A percentile compares a stretch with the other conserved stretches of the same genome.
phyloP scores from a whole-genome alignment of 1,140 invertebrate species.

The Liolophura sinensis region DNA sequence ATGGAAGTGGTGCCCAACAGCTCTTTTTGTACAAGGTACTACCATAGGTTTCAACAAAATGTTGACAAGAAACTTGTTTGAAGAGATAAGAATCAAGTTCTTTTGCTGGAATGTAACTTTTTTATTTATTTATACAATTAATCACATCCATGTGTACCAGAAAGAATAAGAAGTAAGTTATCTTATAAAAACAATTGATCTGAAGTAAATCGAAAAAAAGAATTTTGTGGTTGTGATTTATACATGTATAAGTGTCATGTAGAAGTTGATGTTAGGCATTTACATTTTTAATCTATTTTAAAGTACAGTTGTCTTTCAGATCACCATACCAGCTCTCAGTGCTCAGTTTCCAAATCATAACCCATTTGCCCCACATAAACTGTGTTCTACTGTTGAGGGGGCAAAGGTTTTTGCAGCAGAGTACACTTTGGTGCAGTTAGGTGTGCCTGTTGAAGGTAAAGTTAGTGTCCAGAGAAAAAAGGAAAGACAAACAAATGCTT shows the following conservation, averaged over 20 bases:
- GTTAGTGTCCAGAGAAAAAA: conserved; percentile 1
- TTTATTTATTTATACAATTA: neutral
- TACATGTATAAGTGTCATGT: conserved; percentile 2
- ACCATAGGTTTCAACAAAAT: neutral
- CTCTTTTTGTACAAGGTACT: conserved; percentile 56
- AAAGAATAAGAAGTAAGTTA: neutral
- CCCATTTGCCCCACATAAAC: conserved; percentile 49
- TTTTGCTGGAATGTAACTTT: neutral
- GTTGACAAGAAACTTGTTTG: neutral
- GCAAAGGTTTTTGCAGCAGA: conserved; percentile 56
- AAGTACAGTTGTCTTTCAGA: conserved; percentile 27
- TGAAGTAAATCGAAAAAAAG: neutral
- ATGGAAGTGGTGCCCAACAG: conserved; percentile 40
- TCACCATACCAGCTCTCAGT: conserved; percentile 45
- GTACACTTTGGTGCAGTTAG: conserved; percentile 49
- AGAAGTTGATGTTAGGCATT: too few species aligned
- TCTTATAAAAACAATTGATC: neutral
- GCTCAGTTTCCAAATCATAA: conserved; percentile 14
- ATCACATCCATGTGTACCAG: neutral
- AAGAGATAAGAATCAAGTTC: neutral
- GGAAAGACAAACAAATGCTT: neutral
- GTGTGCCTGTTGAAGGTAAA: conserved; percentile 49
- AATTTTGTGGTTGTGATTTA: neutral
- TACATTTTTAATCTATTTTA: too few species aligned
- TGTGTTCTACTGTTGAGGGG: conserved; percentile 52